These are phyloP conservation scores for Pharmacophagus antenor DNA, from an alignment of 2,888 invertebrate species.

Conservation along the genomic window DNA sequence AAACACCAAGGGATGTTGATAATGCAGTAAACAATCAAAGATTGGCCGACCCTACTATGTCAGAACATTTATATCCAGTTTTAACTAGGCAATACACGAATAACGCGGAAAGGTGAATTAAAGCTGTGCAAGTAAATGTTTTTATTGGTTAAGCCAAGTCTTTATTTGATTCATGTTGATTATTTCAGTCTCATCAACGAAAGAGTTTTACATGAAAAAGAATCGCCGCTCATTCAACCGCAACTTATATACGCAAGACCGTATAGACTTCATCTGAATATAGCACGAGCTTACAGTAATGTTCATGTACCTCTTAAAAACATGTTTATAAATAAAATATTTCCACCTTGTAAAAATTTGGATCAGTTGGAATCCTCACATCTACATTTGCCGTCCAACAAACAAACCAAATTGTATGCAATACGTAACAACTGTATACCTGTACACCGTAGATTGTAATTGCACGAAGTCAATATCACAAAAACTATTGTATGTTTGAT, in stretches of 20 bases:
- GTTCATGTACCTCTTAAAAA: slow-evolving; percentile 30
- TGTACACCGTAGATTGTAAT: slow-evolving; percentile 1
- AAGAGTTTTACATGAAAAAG: slow-evolving; percentile 24
- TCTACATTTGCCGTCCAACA: slow-evolving; percentile 6
- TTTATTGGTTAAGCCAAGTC: neutral
- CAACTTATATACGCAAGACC: slow-evolving; percentile 23
- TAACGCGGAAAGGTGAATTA: neutral
- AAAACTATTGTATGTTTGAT: neutral
- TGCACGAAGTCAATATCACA: neutral
- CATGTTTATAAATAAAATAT: slow-evolving; percentile 17
- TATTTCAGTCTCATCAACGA: slow-evolving; percentile 4
- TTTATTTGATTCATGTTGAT: neutral
- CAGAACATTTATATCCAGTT: slow-evolving; percentile 9
- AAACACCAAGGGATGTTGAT: slow-evolving; percentile 4
- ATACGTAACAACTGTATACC: slow-evolving; percentile 16
- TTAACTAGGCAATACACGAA: slow-evolving; percentile 8
- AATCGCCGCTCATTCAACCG: slow-evolving; percentile 24
- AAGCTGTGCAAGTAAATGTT: neutral
- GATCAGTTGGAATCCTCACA: slow-evolving; percentile 20
- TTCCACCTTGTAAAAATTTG: slow-evolving; percentile 43
- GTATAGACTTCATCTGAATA: slow-evolving; percentile 40
- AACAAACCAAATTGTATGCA: slow-evolving; percentile 22
- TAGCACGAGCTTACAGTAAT: slow-evolving; percentile 41
- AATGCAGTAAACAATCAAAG: neutral
- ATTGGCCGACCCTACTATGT: slow-evolving; percentile 1